Conservation (phyloP, 2,113 vertebrate genomes). For the Galemys pyrenaicus region DNA sequence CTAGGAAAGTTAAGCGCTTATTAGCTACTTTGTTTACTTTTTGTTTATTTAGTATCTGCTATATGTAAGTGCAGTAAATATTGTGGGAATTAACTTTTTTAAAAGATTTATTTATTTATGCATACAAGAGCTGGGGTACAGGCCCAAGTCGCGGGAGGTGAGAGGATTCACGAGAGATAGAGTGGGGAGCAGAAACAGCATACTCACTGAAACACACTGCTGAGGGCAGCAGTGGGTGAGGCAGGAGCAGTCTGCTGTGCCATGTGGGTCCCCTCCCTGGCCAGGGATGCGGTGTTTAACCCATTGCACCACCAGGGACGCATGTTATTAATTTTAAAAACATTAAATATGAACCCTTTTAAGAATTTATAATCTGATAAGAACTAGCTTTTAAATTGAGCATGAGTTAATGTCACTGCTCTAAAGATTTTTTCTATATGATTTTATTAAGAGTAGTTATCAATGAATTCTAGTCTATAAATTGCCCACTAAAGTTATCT, state of each 20-base stretch:
- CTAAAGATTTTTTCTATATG: background rate
- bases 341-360: background rate
- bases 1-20: slow-evolving; percentile 8
- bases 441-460: slow-evolving; percentile 18
- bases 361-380: background rate
- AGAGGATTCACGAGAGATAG: too few relatives aligned
- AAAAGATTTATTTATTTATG: too few relatives aligned
- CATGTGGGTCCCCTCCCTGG: too few relatives aligned
- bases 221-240: too few relatives aligned
- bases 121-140: too few relatives aligned
- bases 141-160: too few relatives aligned
- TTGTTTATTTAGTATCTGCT: background rate
- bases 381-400: background rate
- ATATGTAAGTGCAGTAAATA: background rate
- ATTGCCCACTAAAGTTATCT: background rate
- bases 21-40: slow-evolving; percentile 29
- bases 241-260: too few relatives aligned
- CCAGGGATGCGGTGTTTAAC: too few relatives aligned
- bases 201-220: too few relatives aligned
- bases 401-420: background rate
- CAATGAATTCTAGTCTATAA: background rate
- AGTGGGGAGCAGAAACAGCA: too few relatives aligned
- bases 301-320: too few relatives aligned
- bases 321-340: slow-evolving; percentile 29
- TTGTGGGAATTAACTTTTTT: background rate